phyloP scores from a whole-genome alignment of 2,888 invertebrate genomes.

The Linnaemya tessellans region DNA sequence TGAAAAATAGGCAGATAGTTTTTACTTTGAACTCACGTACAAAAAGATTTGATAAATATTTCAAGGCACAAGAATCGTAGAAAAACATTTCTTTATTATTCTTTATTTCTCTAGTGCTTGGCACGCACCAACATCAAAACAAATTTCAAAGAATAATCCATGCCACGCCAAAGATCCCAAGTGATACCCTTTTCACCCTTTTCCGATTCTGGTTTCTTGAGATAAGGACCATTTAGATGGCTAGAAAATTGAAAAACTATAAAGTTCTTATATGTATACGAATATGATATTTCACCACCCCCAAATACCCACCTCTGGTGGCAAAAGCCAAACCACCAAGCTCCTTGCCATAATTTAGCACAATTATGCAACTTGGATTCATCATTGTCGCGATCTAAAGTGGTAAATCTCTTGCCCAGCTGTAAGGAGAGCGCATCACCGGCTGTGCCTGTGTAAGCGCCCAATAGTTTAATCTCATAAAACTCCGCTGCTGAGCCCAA shows the following conservation, averaged over 20 bases:
- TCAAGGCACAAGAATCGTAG: too few species aligned
- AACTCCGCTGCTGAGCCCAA: slow-evolving; percentile 36
- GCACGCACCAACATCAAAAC: slow-evolving; percentile 54
- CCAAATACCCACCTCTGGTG: slow-evolving; percentile 44
- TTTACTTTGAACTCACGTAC: too few species aligned
- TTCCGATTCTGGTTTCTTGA: slow-evolving; percentile 5
- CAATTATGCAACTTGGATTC: slow-evolving; percentile 38
- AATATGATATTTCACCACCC: neutral
- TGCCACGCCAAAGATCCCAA: slow-evolving; percentile 60
- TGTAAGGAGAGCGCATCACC: slow-evolving; percentile 54
- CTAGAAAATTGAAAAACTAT: slow-evolving; percentile 17
- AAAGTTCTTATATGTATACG: neutral
- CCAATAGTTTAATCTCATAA: slow-evolving; percentile 53
- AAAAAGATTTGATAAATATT: too few species aligned
- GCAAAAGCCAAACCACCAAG: slow-evolving; percentile 66
- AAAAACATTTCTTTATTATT: neutral
- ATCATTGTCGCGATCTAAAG: slow-evolving; percentile 62
- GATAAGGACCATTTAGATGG: slow-evolving; percentile 57
- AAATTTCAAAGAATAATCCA: slow-evolving; percentile 59
- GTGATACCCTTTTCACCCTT: slow-evolving; percentile 54
- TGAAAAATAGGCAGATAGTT: too few species aligned
- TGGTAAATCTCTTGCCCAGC: slow-evolving; percentile 58
- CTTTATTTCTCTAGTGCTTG: neutral
- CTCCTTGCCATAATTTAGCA: slow-evolving; percentile 51
- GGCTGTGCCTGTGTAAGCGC: slow-evolving; percentile 47